Percentiles rank a stretch among this genome's conserved stretches.
These are phyloP conservation scores for Sylvicapra grimmia DNA, from an alignment of 2,113 vertebrate species.

Conservation along the genomic window DNA sequence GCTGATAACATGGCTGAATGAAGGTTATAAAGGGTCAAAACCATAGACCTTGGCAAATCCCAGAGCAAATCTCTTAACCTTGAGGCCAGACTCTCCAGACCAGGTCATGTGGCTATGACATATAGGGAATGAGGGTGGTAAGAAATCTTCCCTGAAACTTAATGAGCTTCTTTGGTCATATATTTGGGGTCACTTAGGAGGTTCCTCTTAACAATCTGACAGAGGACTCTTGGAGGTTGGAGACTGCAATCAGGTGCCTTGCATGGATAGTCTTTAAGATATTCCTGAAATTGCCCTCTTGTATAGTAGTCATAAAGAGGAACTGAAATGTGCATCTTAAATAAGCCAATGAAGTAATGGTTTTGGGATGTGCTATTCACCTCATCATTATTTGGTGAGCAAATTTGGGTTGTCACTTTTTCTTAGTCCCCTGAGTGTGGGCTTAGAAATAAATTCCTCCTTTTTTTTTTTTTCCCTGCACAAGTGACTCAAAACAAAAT, in stretches of 20 bases:
- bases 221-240: background rate
- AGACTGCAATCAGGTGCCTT: background rate
- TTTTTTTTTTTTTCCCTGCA: background rate
- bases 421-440: background rate
- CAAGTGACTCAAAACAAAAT: conserved; percentile 36
- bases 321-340: background rate
- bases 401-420: conserved; percentile 51
- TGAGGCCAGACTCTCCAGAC: background rate
- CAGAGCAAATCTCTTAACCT: background rate
- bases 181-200: background rate
- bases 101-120: background rate
- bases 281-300: background rate
- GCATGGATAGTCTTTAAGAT: background rate
- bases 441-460: conserved; percentile 10
- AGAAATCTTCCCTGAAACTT: background rate
- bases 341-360: conserved; percentile 20
- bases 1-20: background rate
- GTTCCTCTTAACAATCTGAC: background rate
- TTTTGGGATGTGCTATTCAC: conserved; percentile 1
- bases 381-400: conserved; percentile 71
- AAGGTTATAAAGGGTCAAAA: background rate
- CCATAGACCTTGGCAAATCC: background rate
- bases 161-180: background rate
- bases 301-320: background rate
- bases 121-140: background rate